Evolutionary conservation across 1,140 invertebrate species (phyloP).

Genomic region (Lordiphosa mommai): DNA sequence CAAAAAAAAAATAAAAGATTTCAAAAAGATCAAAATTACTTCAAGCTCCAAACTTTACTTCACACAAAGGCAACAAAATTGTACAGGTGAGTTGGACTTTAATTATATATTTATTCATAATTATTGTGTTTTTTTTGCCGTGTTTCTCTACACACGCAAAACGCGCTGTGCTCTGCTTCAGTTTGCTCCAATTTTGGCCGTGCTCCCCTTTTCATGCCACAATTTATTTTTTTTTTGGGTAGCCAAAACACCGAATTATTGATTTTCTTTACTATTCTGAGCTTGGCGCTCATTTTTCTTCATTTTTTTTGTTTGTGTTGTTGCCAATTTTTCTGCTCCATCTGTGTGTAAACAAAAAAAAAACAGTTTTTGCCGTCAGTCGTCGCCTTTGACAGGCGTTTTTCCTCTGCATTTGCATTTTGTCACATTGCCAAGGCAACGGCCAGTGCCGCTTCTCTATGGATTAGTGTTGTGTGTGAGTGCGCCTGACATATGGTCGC

Average conservation of each 20-base stretch:
- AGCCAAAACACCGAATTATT: conserved; percentile 56
- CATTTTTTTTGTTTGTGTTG: not conserved
- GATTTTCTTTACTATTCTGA: conserved; percentile 47
- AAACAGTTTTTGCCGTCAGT: conserved; percentile 27
- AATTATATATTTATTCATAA: conserved; percentile 2
- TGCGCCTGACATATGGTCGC: conserved; percentile 45
- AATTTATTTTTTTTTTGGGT: conserved; percentile 35
- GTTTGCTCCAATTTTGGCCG: conserved; percentile 30
- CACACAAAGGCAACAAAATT: not conserved
- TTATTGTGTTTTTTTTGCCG: conserved; percentile 1
- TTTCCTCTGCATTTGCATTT: conserved; percentile 51
- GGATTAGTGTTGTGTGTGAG: not conserved
- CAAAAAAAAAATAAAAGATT: not conserved
- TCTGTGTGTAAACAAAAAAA: conserved; percentile 11
- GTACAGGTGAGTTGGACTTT: conserved; percentile 7
- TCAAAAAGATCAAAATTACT: not conserved
- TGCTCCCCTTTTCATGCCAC: conserved; percentile 33
- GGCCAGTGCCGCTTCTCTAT: conserved; percentile 3
- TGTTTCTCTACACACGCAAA: conserved; percentile 16
- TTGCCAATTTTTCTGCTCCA: not conserved
- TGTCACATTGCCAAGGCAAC: conserved; percentile 73
- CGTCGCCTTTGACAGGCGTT: conserved; percentile 26
- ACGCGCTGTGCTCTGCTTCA: conserved; percentile 1
- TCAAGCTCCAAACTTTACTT: not conserved
- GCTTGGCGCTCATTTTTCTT: conserved; percentile 52